Conservation (phyloP, 2,797 vertebrate genomes). For the Epinephelus awoara region DNA sequence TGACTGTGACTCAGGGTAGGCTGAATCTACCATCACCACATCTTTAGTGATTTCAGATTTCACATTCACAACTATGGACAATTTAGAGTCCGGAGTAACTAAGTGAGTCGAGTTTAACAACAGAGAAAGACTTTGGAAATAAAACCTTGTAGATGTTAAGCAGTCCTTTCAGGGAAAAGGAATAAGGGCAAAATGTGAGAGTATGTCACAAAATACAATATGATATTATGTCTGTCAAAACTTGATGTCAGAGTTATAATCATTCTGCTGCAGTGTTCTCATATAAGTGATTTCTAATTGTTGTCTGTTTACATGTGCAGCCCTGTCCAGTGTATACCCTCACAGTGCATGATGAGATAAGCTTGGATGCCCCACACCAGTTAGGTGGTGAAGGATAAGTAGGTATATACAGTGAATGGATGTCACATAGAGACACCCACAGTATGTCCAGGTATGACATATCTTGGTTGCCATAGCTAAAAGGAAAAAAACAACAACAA, state of each 20-base stretch:
- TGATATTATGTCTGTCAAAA: not conserved
- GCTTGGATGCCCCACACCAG: not conserved
- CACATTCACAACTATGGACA: no score
- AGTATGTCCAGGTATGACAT: not conserved
- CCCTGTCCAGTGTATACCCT: no score
- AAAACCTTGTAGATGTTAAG: not conserved
- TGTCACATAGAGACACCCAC: not conserved
- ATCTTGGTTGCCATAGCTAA: not conserved
- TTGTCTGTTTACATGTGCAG: no score
- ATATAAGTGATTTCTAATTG: no score
- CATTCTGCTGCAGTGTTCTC: not conserved
- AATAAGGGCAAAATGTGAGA: not conserved
- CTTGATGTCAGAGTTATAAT: not conserved
- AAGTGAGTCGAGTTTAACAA: not conserved
- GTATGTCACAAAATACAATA: no score
- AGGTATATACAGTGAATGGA: not conserved
- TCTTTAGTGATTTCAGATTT: constrained; percentile 2
- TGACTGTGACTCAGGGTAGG: constrained; percentile 25
- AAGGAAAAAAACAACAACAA: not conserved
- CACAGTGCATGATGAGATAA: no score
- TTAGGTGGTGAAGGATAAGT: not conserved
- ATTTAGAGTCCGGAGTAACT: no score
- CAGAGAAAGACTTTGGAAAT: not conserved
- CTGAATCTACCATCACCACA: not conserved
- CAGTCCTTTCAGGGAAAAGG: not conserved